phyloP scores from a whole-genome alignment of 1,140 invertebrate species.

The Camponotus pennsylvanicus region DNA sequence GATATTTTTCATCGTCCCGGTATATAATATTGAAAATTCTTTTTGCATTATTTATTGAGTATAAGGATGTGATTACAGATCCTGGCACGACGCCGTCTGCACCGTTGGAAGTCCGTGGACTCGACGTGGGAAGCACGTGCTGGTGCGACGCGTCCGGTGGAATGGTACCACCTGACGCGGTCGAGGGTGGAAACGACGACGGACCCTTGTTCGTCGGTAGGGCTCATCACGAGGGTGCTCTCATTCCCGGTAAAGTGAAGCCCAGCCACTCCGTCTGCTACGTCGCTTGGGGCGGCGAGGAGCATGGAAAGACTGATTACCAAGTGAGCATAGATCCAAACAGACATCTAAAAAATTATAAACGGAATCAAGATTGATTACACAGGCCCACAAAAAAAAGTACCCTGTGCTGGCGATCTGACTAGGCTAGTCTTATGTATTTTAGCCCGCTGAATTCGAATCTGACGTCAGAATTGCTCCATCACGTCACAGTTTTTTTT shows the following conservation, averaged over 20 bases:
- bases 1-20: not conserved
- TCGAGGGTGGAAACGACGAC: slow-evolving; percentile 91
- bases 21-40: not conserved
- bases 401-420: too few relatives aligned
- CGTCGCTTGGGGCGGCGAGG: slow-evolving; percentile 92
- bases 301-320: slow-evolving; percentile 91
- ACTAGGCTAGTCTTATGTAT: too few relatives aligned
- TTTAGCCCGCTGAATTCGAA: too few relatives aligned
- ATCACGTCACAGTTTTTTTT: too few relatives aligned
- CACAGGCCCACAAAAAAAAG: too few relatives aligned
- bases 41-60: not conserved
- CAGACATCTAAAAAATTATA: too few relatives aligned
- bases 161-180: slow-evolving; percentile 90
- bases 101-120: slow-evolving; percentile 74
- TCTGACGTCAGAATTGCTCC: too few relatives aligned
- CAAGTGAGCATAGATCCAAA: slow-evolving; percentile 86
- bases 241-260: slow-evolving; percentile 93
- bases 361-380: too few relatives aligned
- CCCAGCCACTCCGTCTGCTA: slow-evolving; percentile 91
- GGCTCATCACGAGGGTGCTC: slow-evolving; percentile 90
- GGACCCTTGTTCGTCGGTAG: slow-evolving; percentile 92
- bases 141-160: slow-evolving; percentile 91
- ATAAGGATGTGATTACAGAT: slow-evolving; percentile 55
- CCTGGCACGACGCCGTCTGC: slow-evolving; percentile 75
- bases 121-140: slow-evolving; percentile 74